These are phyloP conservation scores for Fundulus diaphanus DNA, from an alignment of 2,797 vertebrate species.

Conservation along the genomic window DNA sequence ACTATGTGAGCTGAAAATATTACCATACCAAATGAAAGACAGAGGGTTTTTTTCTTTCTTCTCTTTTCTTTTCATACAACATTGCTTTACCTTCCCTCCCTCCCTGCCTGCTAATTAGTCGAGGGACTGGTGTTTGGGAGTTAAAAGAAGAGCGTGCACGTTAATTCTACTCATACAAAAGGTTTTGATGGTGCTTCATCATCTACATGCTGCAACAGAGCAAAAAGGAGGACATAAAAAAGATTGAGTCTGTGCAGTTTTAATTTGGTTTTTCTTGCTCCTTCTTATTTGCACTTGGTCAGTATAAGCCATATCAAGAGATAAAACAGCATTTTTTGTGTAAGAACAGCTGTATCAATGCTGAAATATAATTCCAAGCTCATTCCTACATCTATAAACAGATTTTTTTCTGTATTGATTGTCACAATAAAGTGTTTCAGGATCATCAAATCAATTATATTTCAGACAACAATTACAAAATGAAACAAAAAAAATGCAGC, in stretches of 20 bases:
- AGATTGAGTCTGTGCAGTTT: slow-evolving; percentile 35
- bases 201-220: slow-evolving; percentile 42
- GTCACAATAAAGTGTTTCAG: too few species aligned
- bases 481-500: background rate
- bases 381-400: background rate
- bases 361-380: background rate
- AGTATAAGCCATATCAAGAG: slow-evolving; percentile 7
- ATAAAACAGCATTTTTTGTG: slow-evolving; percentile 14
- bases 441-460: background rate
- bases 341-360: background rate
- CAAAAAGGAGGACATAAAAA: slow-evolving; percentile 18
- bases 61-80: slow-evolving; percentile 75
- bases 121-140: slow-evolving; percentile 75
- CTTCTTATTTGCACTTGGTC: slow-evolving; percentile 16
- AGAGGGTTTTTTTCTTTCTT: slow-evolving; percentile 63
- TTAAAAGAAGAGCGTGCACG: slow-evolving; percentile 68
- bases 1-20: slow-evolving; percentile 80
- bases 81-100: slow-evolving; percentile 72
- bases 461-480: background rate
- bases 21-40: slow-evolving; percentile 81
- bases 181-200: slow-evolving; percentile 67
- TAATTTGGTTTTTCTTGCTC: slow-evolving; percentile 38
- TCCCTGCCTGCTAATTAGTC: slow-evolving; percentile 79
- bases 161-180: slow-evolving; percentile 74
- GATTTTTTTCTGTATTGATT: background rate